A percentile compares a stretch with the other conserved stretches of the same genome.
Conservation (phyloP, 2,888 invertebrate species). For the Platerodrilus igneus region DNA sequence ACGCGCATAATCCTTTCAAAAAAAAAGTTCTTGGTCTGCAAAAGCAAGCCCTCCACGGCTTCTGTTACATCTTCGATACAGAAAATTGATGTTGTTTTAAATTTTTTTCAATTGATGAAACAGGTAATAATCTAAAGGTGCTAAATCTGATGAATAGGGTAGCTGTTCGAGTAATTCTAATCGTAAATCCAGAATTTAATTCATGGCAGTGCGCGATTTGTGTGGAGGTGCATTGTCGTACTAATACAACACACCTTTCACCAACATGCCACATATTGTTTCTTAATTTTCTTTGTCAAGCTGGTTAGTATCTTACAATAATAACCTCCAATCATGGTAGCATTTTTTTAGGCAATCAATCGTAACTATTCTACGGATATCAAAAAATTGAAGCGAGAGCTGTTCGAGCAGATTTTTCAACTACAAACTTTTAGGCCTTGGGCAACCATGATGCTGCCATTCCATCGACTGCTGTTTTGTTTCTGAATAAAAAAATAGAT, state of each 20-base stretch:
- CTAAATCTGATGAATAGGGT: conserved; percentile 10
- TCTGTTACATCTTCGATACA: conserved; percentile 8
- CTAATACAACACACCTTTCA: too few relatives aligned
- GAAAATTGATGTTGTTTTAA: conserved; percentile 9
- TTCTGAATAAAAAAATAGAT: too few relatives aligned
- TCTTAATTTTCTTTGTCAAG: conserved; percentile 3
- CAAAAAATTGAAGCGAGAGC: conserved; percentile 10
- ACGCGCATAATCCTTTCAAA: not conserved
- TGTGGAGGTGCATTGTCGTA: too few relatives aligned
- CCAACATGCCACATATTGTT: conserved; percentile 3
- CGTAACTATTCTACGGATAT: conserved; percentile 8
- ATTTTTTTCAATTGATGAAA: conserved; percentile 13
- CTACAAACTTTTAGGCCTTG: too few relatives aligned
- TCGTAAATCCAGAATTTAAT: not conserved
- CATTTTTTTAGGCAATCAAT: conserved; percentile 11
- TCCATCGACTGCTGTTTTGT: too few relatives aligned
- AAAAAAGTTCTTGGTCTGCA: conserved; percentile 7
- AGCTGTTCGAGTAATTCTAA: conserved; percentile 1
- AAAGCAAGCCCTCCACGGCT: conserved; percentile 10
- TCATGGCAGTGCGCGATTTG: too few relatives aligned
- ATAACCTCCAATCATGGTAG: conserved; percentile 12
- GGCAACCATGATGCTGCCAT: too few relatives aligned
- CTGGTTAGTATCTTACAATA: conserved; percentile 11
- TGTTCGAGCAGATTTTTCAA: too few relatives aligned
- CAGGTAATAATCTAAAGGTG: conserved; percentile 12